phyloP scores from a whole-genome alignment of 35 echinoderm and acorn worm genomes.

The Holothuria glaberrima region DNA sequence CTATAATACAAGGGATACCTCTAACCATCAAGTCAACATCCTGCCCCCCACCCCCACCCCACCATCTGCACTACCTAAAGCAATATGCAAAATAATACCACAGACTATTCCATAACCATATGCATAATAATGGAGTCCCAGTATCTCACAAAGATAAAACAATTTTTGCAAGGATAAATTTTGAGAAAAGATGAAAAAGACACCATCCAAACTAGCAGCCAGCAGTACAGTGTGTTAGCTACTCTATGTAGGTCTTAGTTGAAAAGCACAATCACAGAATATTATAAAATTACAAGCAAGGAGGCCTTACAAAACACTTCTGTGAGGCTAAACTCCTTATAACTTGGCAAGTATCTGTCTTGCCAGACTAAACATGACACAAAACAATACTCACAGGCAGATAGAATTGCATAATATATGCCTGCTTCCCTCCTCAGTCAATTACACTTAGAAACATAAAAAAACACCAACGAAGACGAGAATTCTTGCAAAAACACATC shows the following conservation, averaged over 20 bases:
- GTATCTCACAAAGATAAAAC: background rate
- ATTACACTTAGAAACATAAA: too few species aligned
- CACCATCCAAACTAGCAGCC: background rate
- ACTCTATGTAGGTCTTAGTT: slow-evolving; percentile 7
- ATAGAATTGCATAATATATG: too few species aligned
- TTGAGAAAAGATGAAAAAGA: background rate
- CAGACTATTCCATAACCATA: background rate
- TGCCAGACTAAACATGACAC: slow-evolving; percentile 4
- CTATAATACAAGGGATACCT: too few species aligned
- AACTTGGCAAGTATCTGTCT: too few species aligned
- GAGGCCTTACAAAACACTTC: background rate
- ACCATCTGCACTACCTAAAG: too few species aligned
- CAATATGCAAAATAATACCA: background rate
- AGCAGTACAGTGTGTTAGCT: background rate
- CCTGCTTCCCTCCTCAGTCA: too few species aligned
- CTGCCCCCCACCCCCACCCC: too few species aligned
- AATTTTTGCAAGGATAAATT: background rate
- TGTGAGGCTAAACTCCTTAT: too few species aligned
- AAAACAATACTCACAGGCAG: background rate
- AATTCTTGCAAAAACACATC: too few species aligned
- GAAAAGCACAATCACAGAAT: background rate
- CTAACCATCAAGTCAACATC: too few species aligned
- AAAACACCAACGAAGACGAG: too few species aligned
- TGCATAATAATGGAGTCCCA: too few species aligned
- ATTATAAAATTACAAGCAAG: background rate